These are phyloP conservation scores for Agrypnus murinus DNA, from an alignment of 2,888 invertebrate species.

Conservation along the genomic window DNA sequence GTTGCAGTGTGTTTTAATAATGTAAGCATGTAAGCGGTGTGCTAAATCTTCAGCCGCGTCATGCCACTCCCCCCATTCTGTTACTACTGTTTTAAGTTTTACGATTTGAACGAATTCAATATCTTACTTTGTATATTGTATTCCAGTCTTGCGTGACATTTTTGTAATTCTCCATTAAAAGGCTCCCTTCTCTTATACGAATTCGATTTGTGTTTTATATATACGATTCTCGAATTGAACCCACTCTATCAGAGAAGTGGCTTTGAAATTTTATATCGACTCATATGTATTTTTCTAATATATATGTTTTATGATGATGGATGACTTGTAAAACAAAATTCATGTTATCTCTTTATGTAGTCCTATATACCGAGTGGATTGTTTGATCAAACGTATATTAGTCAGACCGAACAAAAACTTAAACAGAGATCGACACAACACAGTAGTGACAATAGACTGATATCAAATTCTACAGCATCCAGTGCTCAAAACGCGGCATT, in stretches of 20 bases:
- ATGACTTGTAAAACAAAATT: no score
- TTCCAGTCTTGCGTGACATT: slow-evolving; percentile 31
- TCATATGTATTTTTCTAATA: no score
- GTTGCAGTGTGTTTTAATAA: slow-evolving; percentile 49
- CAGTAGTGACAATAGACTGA: no score
- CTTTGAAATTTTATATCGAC: no score
- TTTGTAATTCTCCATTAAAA: slow-evolving; percentile 38
- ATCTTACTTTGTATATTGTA: slow-evolving; percentile 35
- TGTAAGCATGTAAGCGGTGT: slow-evolving; percentile 43
- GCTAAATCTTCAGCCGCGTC: slow-evolving; percentile 37
- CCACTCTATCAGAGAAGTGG: not conserved
- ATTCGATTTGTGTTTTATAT: not conserved
- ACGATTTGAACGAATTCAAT: slow-evolving; percentile 40
- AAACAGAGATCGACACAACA: no score
- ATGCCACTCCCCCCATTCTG: slow-evolving; percentile 4
- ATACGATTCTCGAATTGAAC: slow-evolving; percentile 9
- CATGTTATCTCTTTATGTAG: no score
- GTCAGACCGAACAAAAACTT: no score
- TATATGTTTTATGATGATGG: no score
- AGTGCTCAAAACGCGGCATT: no score
- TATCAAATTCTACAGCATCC: no score
- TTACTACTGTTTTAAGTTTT: slow-evolving; percentile 33
- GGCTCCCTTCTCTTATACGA: slow-evolving; percentile 1
- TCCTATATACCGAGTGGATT: no score
- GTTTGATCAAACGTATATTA: no score